Evolutionary conservation across 1,140 invertebrate species (phyloP).

Genomic region (Formica exsecta): DNA sequence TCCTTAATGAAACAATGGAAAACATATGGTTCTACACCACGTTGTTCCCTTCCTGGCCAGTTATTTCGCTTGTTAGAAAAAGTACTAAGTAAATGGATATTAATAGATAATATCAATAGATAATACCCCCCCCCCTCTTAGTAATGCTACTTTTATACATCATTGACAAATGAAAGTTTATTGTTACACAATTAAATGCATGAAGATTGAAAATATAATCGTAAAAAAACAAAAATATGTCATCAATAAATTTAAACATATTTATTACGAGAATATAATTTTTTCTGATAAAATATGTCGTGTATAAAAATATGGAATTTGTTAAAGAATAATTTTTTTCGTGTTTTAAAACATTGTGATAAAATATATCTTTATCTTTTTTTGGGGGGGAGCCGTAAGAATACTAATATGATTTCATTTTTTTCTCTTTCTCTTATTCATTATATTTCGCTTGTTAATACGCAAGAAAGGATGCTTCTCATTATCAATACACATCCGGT

Average conservation of each 20-base stretch:
- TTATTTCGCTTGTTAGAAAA: slow-evolving; percentile 17
- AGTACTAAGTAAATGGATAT: slow-evolving; percentile 1
- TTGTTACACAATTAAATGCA: background rate
- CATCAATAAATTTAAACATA: background rate
- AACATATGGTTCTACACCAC: background rate
- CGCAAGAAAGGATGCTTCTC: background rate
- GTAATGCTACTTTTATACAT: background rate
- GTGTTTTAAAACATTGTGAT: background rate
- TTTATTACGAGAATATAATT: background rate
- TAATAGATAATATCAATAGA: too few species aligned
- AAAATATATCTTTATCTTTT: background rate
- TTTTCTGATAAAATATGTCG: background rate
- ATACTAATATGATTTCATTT: background rate
- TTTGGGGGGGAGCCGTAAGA: background rate
- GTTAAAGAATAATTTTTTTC: background rate
- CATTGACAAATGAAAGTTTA: slow-evolving; percentile 17
- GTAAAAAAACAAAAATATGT: background rate
- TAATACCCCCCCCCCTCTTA: too few species aligned
- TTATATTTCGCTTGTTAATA: slow-evolving; percentile 34
- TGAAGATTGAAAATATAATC: background rate
- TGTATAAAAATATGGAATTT: background rate
- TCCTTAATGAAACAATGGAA: slow-evolving; percentile 31
- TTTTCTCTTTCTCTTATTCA: slow-evolving; percentile 14
- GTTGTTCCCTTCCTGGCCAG: background rate
- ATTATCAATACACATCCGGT: slow-evolving; percentile 31